Percentiles rank a stretch among this genome's conserved stretches.
These are phyloP conservation scores for Perca schrenkii DNA, from an alignment of 2,113 vertebrate species.

Conservation along the genomic window DNA sequence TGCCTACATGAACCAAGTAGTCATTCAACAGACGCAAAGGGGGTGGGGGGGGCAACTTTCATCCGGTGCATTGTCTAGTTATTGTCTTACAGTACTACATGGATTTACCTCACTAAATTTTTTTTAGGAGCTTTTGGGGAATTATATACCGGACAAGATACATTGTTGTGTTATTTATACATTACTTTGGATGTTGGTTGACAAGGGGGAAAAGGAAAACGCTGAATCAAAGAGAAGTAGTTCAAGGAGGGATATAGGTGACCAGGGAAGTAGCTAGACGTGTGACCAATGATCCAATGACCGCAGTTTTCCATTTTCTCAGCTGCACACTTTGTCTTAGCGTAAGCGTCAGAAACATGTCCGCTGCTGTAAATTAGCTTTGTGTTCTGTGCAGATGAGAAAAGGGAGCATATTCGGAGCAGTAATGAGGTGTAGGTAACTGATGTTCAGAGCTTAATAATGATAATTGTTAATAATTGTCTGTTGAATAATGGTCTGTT, in stretches of 20 bases:
- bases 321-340: conserved; percentile 20
- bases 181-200: conserved; percentile 3
- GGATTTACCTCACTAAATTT: conserved; percentile 73
- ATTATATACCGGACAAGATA: conserved; percentile 11
- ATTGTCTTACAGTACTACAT: conserved; percentile 47
- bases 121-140: conserved; percentile 13
- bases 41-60: conserved; percentile 32
- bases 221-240: not conserved
- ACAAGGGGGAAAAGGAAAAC: not conserved
- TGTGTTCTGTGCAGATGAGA: conserved; percentile 19
- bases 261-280: not conserved
- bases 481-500: too few species aligned
- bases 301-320: conserved; percentile 34
- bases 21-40: conserved; percentile 40
- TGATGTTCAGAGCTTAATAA: conserved; percentile 29
- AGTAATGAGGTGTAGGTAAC: not conserved
- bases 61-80: conserved; percentile 48
- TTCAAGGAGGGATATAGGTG: not conserved
- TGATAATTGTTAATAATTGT: not conserved
- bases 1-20: conserved; percentile 60
- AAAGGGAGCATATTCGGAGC: conserved; percentile 1
- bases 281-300: conserved; percentile 3
- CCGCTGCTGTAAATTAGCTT: conserved; percentile 45
- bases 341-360: not conserved
- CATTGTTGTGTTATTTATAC: conserved; percentile 47